A percentile compares a stretch with the other conserved stretches of the same genome.
Conservation (phyloP, 23 tunicate genomes). For the Aplidium turbinatum region DNA sequence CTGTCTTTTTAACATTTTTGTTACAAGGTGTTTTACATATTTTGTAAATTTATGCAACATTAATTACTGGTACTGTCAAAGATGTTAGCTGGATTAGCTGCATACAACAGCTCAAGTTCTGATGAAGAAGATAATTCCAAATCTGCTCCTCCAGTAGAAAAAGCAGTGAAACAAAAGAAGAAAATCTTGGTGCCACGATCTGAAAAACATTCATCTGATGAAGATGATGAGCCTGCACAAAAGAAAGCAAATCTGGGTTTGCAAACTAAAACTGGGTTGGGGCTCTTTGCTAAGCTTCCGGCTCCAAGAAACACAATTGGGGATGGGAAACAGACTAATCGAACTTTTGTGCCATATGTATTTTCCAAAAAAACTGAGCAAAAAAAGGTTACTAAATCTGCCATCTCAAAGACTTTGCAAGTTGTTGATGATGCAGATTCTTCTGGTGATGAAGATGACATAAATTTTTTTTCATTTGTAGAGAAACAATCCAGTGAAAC, state of each 20-base stretch:
- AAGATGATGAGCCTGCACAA: constrained; percentile 58
- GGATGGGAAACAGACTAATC: constrained; percentile 48
- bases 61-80: too few species aligned
- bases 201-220: constrained; percentile 40
- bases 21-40: too few species aligned
- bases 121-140: constrained; percentile 31
- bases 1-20: too few species aligned
- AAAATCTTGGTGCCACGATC: constrained; percentile 53
- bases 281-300: constrained; percentile 89
- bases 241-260: constrained; percentile 26
- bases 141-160: background rate
- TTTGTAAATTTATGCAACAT: too few species aligned
- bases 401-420: constrained; percentile 1
- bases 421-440: constrained; percentile 19
- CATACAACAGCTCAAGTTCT: constrained; percentile 49
- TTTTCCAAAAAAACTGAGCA: constrained; percentile 35
- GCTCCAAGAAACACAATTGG: constrained; percentile 71
- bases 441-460: constrained; percentile 36
- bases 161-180: constrained; percentile 29
- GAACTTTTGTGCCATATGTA: constrained; percentile 60
- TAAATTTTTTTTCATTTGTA: constrained; percentile 57
- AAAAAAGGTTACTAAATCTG: background rate
- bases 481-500: too few species aligned
- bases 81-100: constrained; percentile 46
- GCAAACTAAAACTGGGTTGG: constrained; percentile 22